Evolutionary conservation across 1,140 invertebrate genomes (phyloP).

Genomic region (Nixonia krombeini): DNA sequence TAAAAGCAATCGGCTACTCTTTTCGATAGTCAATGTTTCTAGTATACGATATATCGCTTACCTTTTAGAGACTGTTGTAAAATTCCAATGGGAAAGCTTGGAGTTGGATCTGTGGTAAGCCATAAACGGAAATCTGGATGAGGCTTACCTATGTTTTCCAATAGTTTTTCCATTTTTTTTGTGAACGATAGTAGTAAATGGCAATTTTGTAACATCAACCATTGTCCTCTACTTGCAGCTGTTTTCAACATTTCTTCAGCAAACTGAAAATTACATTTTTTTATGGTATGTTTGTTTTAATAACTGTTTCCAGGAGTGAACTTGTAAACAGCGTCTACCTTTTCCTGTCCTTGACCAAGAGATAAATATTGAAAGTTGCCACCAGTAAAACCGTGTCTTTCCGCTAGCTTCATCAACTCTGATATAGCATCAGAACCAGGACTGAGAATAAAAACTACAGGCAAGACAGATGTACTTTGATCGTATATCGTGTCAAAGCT

Average conservation of each 20-base stretch:
- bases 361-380: conserved; percentile 87
- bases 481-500: conserved; percentile 86
- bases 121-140: conserved; percentile 93
- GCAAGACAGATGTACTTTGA: conserved; percentile 83
- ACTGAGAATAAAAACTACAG: conserved; percentile 90
- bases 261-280: not conserved
- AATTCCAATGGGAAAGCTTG: conserved; percentile 89
- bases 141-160: conserved; percentile 83
- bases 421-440: conserved; percentile 90
- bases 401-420: conserved; percentile 90
- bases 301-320: not conserved
- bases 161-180: conserved; percentile 83
- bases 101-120: conserved; percentile 90
- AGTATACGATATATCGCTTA: conserved; percentile 62
- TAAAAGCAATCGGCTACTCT: too few species aligned
- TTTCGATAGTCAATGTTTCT: too few species aligned
- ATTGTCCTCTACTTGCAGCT: conserved; percentile 83
- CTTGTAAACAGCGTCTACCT: too few species aligned
- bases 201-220: conserved; percentile 93
- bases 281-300: not conserved
- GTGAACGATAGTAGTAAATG: conserved; percentile 88
- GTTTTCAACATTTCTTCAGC: conserved; percentile 81
- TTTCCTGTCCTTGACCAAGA: conserved; percentile 91
- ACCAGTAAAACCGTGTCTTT: conserved; percentile 78
- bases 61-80: conserved; percentile 89